Conservation (phyloP, 2,797 vertebrate genomes). For the Myotis pilosus region DNA sequence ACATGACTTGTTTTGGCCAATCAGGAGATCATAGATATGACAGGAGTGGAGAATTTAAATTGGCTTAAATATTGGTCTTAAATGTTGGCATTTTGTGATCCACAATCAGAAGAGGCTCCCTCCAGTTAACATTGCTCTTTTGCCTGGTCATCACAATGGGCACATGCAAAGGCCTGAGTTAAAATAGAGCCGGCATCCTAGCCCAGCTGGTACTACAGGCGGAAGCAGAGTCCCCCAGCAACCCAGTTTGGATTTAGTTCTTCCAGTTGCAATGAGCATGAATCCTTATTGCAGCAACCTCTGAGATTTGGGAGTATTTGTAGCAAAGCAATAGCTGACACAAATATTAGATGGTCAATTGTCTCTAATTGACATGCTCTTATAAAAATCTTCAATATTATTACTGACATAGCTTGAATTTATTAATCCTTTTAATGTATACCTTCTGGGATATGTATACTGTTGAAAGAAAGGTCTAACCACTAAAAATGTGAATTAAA, state of each 20-base stretch:
- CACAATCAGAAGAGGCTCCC: neutral
- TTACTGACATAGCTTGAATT: neutral
- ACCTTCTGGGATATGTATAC: neutral
- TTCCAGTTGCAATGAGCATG: neutral
- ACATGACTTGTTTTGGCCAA: neutral
- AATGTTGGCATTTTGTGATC: neutral
- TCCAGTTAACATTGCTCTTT: neutral
- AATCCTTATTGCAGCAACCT: rapidly evolving
- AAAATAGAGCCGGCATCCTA: neutral
- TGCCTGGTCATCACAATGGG: neutral
- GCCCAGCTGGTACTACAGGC: rapidly evolving
- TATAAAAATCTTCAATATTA: neutral
- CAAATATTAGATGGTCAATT: neutral
- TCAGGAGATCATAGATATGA: neutral
- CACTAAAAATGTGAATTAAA: neutral
- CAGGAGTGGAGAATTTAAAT: neutral
- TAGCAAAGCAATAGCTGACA: neutral
- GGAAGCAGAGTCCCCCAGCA: rapidly evolving
- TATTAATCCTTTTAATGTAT: neutral
- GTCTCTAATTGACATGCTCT: neutral
- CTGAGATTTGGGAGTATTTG: neutral
- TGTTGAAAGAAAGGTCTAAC: neutral
- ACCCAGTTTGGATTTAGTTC: neutral
- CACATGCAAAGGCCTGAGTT: neutral
- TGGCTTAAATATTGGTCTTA: neutral